Evolutionary conservation across 2,113 vertebrate genomes (phyloP).

Genomic region (Limanda limanda): DNA sequence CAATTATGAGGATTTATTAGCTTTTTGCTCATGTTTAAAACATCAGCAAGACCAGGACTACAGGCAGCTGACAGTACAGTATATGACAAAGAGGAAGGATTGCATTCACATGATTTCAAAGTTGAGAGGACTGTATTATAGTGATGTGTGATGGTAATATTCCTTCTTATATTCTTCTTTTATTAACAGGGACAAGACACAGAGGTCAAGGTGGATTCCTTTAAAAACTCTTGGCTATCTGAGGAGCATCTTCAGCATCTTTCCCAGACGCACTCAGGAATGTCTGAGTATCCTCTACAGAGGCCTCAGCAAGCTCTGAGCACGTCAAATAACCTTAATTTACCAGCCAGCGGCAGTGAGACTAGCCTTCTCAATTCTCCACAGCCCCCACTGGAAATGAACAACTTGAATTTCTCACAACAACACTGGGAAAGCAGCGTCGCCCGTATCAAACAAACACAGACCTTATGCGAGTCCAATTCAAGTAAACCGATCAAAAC

Average conservation of each 20-base stretch:
- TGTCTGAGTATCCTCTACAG: constrained; percentile 39
- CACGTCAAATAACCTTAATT: not conserved
- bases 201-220: constrained; percentile 14
- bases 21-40: too few relatives aligned
- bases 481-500: not conserved
- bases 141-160: constrained; percentile 20
- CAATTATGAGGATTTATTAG: too few relatives aligned
- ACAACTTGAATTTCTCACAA: constrained; percentile 21
- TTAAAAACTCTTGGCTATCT: constrained; percentile 26
- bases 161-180: constrained; percentile 45
- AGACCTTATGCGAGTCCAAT: not conserved
- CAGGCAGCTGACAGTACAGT: too few relatives aligned
- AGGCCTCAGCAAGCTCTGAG: constrained; percentile 15
- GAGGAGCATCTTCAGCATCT: constrained; percentile 38
- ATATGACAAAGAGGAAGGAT: too few relatives aligned
- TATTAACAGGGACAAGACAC: constrained; percentile 64
- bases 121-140: not conserved
- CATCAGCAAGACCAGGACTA: too few relatives aligned
- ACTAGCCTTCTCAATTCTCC: not conserved
- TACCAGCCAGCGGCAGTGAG: constrained; percentile 6
- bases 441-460: constrained; percentile 21
- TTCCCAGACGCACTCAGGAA: constrained; percentile 55
- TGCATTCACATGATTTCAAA: too few relatives aligned
- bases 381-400: constrained; percentile 31
- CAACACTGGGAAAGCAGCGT: constrained; percentile 38